Conservation (phyloP, 1,140 invertebrate genomes). For the Matsumurasca onukii region DNA sequence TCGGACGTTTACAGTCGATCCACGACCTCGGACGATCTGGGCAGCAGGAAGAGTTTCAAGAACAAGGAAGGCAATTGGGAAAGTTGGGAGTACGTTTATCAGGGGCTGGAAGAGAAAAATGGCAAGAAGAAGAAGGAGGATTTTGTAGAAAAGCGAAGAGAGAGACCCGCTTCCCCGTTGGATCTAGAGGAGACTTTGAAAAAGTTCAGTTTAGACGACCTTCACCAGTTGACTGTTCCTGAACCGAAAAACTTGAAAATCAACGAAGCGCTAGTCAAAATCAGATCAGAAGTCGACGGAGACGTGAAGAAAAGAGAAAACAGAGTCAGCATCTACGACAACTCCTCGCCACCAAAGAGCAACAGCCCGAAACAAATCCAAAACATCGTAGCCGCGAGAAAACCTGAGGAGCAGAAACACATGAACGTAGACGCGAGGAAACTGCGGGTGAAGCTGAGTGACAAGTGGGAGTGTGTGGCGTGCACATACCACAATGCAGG, state of each 20-base stretch:
- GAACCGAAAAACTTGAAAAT: constrained; percentile 27
- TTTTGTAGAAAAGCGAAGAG: neutral
- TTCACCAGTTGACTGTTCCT: constrained; percentile 26
- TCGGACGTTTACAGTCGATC: constrained; percentile 31
- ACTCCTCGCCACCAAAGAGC: constrained; percentile 3
- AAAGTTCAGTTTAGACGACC: constrained; percentile 31
- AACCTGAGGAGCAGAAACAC: constrained; percentile 21
- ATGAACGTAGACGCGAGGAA: constrained; percentile 18
- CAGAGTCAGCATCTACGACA: constrained; percentile 21
- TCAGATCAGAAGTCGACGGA: neutral
- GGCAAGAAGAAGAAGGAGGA: constrained; percentile 16
- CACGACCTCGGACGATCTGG: constrained; percentile 33
- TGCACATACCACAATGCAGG: constrained; percentile 70
- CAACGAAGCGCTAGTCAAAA: constrained; percentile 27
- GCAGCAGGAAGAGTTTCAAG: constrained; percentile 16
- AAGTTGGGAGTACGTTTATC: constrained; percentile 75
- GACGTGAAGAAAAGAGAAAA: constrained; percentile 21
- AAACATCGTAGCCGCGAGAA: constrained; percentile 5
- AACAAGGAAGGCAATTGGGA: constrained; percentile 52
- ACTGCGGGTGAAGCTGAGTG: constrained; percentile 24
- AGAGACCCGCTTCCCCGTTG: constrained; percentile 14
- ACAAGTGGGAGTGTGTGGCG: constrained; percentile 64
- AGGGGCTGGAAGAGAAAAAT: constrained; percentile 30
- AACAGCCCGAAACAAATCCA: constrained; percentile 22
- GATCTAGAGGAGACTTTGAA: constrained; percentile 31